Conservation (phyloP, 2,888 invertebrate species). For the Calameuta idolon region DNA sequence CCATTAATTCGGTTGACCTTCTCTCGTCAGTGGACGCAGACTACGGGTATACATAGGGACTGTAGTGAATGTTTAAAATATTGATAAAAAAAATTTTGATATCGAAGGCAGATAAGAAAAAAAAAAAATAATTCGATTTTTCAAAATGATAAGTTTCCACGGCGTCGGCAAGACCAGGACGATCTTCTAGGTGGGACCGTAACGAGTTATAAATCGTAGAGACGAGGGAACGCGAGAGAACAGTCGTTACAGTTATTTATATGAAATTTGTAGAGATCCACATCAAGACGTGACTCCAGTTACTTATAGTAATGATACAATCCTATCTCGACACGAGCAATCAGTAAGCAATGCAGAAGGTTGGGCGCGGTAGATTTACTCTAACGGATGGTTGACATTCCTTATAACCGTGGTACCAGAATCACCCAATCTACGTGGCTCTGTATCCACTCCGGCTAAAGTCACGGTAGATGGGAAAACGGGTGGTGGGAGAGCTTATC, state of each 20-base stretch:
- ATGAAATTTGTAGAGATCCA: constrained; percentile 46
- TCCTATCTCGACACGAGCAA: constrained; percentile 31
- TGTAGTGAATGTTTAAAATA: too few species aligned
- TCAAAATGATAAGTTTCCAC: neutral
- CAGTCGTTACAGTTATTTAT: constrained; percentile 31
- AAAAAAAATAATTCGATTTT: neutral
- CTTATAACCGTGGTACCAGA: constrained; percentile 17
- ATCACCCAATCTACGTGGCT: constrained; percentile 21
- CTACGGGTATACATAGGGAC: too few species aligned
- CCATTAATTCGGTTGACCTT: neutral
- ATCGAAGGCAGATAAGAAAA: too few species aligned
- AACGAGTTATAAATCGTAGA: constrained; percentile 13
- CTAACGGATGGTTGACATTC: constrained; percentile 37
- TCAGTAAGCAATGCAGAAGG: constrained; percentile 35
- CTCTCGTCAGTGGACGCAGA: too few species aligned
- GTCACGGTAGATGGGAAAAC: neutral
- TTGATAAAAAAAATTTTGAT: too few species aligned
- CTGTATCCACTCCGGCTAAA: constrained; percentile 18
- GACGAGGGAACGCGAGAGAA: neutral
- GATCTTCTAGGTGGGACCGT: neutral
- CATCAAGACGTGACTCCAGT: constrained; percentile 42
- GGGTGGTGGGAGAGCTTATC: constrained; percentile 29
- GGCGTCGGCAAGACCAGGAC: neutral
- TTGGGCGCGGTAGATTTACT: constrained; percentile 30
- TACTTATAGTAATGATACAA: constrained; percentile 46